Conservation (phyloP, 2,797 vertebrate species). For the Sparidentex hasta region DNA sequence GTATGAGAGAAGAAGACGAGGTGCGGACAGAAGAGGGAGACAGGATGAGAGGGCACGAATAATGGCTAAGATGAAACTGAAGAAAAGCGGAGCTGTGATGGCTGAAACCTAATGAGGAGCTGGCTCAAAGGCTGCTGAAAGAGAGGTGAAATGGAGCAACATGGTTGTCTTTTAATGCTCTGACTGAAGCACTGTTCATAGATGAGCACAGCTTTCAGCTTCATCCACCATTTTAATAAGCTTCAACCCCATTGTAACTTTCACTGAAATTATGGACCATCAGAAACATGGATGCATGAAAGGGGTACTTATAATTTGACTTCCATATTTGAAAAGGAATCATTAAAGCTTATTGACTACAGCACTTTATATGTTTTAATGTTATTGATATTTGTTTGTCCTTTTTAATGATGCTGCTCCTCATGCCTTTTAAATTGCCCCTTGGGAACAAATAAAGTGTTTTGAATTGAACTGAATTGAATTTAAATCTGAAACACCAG, state of each 20-base stretch:
- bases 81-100: conserved; percentile 24
- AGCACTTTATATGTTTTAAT: too few species aligned
- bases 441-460: too few species aligned
- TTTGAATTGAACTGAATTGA: too few species aligned
- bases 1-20: not conserved
- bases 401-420: too few species aligned
- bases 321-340: too few species aligned
- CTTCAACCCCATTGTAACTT: not conserved
- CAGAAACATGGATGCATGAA: not conserved
- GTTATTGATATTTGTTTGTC: too few species aligned
- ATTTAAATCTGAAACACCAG: too few species aligned
- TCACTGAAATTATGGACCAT: not conserved
- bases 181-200: conserved; percentile 11
- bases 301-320: too few species aligned
- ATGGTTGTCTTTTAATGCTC: conserved; percentile 11
- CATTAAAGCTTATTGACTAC: too few species aligned
- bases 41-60: conserved; percentile 6
- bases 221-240: not conserved
- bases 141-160: conserved; percentile 18
- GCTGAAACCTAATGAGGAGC: conserved; percentile 55
- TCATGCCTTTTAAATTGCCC: too few species aligned
- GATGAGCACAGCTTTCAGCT: not conserved
- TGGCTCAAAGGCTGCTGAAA: conserved; percentile 21
- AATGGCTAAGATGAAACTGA: conserved; percentile 20
- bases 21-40: not conserved